Conservation (phyloP, 2,888 invertebrate genomes). For the Miltochrista miniata region DNA sequence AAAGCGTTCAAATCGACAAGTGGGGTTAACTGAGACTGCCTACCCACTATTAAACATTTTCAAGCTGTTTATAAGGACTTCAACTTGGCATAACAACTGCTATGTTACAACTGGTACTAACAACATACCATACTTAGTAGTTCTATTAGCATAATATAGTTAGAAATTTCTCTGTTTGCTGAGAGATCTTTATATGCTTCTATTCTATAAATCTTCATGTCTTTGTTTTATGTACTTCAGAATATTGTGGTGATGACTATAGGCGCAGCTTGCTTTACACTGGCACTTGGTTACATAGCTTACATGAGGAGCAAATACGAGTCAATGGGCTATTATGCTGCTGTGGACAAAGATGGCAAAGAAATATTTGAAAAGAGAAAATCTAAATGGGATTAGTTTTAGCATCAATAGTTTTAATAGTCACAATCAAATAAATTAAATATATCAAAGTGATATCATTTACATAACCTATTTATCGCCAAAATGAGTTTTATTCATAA, state of each 20-base stretch:
- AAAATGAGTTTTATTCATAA: too few relatives aligned
- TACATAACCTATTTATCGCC: not conserved
- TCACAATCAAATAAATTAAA: not conserved
- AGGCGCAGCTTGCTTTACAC: constrained; percentile 89
- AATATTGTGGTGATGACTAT: constrained; percentile 93
- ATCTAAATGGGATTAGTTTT: constrained; percentile 89
- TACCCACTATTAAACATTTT: not conserved
- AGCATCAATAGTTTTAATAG: not conserved
- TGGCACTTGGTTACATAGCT: constrained; percentile 91
- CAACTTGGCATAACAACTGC: too few relatives aligned
- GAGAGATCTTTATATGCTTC: too few relatives aligned
- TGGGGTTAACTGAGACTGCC: not conserved
- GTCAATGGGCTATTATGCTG: constrained; percentile 90
- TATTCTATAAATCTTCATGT: too few relatives aligned
- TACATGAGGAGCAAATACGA: constrained; percentile 94
- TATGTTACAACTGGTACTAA: not conserved
- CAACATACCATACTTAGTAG: too few relatives aligned
- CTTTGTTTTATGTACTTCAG: constrained; percentile 84
- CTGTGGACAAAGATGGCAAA: constrained; percentile 90
- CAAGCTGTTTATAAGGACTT: too few relatives aligned
- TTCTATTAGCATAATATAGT: too few relatives aligned
- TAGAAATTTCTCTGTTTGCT: too few relatives aligned
- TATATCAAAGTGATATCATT: not conserved
- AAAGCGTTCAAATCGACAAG: too few relatives aligned
- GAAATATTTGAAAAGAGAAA: constrained; percentile 89